A percentile compares a stretch with the other conserved stretches of the same genome.
phyloP scores from a whole-genome alignment of 1,140 invertebrate genomes.

The Anagrus nilaparvatae region DNA sequence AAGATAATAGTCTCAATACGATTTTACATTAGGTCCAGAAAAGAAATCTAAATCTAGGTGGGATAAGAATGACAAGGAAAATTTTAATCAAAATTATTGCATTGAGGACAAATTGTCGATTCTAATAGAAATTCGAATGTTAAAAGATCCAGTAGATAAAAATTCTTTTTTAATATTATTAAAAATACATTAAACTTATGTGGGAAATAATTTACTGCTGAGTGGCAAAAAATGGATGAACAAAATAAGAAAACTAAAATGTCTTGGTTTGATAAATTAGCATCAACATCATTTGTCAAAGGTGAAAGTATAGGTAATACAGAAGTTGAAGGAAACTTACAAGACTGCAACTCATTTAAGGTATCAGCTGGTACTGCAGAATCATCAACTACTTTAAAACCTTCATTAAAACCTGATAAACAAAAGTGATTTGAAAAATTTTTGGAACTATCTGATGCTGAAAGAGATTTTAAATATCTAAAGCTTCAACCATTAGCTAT shows the following conservation, averaged over 20 bases:
- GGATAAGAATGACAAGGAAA: slow-evolving; percentile 18
- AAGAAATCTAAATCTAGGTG: slow-evolving; percentile 30
- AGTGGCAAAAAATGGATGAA: slow-evolving; percentile 18
- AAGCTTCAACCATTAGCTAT: slow-evolving; percentile 52
- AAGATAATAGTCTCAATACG: slow-evolving; percentile 85
- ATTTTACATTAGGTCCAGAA: slow-evolving; percentile 61
- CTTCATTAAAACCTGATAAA: slow-evolving; percentile 65
- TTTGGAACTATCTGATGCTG: slow-evolving; percentile 41
- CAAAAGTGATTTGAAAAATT: slow-evolving; percentile 71
- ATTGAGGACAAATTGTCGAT: too few relatives aligned
- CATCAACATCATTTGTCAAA: slow-evolving; percentile 26
- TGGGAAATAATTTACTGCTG: slow-evolving; percentile 25
- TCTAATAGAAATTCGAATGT: too few relatives aligned
- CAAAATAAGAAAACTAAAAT: slow-evolving; percentile 9
- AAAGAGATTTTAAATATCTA: slow-evolving; percentile 39
- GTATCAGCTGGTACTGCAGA: neutral
- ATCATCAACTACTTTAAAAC: slow-evolving; percentile 36
- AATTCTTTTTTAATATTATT: too few relatives aligned
- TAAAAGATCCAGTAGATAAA: too few relatives aligned
- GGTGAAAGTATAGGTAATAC: slow-evolving; percentile 18
- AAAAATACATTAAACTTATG: slow-evolving; percentile 34
- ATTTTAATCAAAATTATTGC: slow-evolving; percentile 30
- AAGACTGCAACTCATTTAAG: slow-evolving; percentile 21
- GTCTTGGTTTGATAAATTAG: slow-evolving; percentile 36
- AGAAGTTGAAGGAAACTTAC: slow-evolving; percentile 16